Conservation (phyloP, 2,888 invertebrate genomes). For the Phortica magna region DNA sequence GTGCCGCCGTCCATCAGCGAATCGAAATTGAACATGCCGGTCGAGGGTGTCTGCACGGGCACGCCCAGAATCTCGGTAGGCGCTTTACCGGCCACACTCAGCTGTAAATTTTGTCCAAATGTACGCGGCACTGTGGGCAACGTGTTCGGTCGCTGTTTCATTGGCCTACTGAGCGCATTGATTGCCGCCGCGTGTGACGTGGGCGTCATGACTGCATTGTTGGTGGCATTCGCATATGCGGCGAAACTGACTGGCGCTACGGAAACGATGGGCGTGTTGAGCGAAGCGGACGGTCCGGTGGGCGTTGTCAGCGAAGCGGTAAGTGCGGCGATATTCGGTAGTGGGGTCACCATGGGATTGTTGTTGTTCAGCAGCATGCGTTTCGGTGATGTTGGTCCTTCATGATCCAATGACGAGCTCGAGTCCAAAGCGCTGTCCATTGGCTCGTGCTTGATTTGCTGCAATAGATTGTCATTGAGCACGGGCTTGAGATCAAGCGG, state of each 20-base stretch:
- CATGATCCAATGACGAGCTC: constrained; percentile 69
- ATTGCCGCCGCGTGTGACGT: constrained; percentile 40
- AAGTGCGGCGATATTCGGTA: constrained; percentile 76
- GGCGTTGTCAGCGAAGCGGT: constrained; percentile 70
- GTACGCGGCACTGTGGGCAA: constrained; percentile 82
- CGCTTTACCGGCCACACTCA: constrained; percentile 62
- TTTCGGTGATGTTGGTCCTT: constrained; percentile 74
- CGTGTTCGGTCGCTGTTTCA: constrained; percentile 85
- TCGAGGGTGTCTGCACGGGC: constrained; percentile 91
- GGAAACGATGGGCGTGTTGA: constrained; percentile 75
- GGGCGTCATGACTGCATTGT: constrained; percentile 46
- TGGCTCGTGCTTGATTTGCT: constrained; percentile 70
- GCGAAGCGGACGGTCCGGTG: constrained; percentile 74
- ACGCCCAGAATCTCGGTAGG: constrained; percentile 86
- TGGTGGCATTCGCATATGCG: constrained; percentile 38
- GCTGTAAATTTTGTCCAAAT: constrained; percentile 78
- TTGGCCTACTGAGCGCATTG: constrained; percentile 57
- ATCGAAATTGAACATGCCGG: constrained; percentile 93
- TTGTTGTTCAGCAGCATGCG: constrained; percentile 63
- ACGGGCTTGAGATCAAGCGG: constrained; percentile 77
- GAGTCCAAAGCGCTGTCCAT: constrained; percentile 69
- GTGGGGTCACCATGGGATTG: constrained; percentile 65
- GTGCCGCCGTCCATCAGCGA: constrained; percentile 96
- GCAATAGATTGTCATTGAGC: constrained; percentile 63
- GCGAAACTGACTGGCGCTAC: constrained; percentile 66